Percentiles rank a stretch among this genome's conserved stretches.
Conservation (phyloP, 2,113 vertebrate genomes). For the Cinclus cinclus region DNA sequence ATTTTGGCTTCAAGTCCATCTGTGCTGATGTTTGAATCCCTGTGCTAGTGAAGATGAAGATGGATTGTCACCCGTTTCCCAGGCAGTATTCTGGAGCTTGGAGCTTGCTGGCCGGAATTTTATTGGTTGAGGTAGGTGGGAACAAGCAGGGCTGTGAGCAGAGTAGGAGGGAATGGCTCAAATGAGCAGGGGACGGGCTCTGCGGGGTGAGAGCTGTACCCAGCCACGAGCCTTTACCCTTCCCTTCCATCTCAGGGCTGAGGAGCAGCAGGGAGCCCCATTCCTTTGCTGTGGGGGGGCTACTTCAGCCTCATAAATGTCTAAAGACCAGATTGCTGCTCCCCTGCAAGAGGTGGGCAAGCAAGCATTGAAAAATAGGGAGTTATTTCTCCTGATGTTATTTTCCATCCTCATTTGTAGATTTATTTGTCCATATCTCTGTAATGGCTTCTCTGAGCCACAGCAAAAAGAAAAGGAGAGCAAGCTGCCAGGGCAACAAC, state of each 20-base stretch:
- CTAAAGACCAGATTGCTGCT: not conserved
- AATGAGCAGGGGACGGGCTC: not conserved
- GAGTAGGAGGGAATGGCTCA: not conserved
- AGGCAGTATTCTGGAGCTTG: not conserved
- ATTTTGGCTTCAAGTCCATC: not conserved
- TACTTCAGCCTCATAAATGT: not conserved
- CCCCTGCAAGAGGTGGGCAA: not conserved
- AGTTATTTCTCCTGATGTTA: not conserved
- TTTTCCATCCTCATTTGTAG: not conserved
- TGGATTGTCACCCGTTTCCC: not conserved
- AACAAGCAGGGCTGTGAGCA: not conserved
- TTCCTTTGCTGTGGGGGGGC: not conserved
- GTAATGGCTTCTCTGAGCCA: not conserved
- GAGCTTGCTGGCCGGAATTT: not conserved
- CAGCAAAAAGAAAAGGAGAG: not conserved
- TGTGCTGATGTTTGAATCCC: not conserved
- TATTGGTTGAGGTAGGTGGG: not conserved
- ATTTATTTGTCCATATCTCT: not conserved
- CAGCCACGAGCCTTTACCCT: not conserved
- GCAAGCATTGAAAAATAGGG: not conserved
- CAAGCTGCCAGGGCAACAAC: not conserved
- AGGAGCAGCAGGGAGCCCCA: slow-evolving; percentile 5
- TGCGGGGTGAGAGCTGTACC: not conserved
- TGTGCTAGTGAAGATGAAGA: not conserved
- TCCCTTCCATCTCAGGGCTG: not conserved